Conservation (phyloP, 2,888 invertebrate genomes). For the Eupithecia inturbata region DNA sequence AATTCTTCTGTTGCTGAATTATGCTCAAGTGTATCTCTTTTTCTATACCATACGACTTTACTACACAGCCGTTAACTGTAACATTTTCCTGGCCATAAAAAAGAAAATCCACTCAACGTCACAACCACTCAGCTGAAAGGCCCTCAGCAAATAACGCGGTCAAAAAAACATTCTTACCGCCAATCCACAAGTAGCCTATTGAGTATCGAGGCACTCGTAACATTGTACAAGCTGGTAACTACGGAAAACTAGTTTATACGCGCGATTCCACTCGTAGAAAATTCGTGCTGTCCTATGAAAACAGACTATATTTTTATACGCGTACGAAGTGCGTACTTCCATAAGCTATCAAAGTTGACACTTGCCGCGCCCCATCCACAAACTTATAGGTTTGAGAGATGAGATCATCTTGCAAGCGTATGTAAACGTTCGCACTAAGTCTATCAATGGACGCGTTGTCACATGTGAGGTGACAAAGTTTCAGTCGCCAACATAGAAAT, state of each 20-base stretch:
- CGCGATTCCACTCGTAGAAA: not conserved
- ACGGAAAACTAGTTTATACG: conserved; percentile 52
- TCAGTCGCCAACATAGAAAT: not conserved
- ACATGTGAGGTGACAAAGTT: not conserved
- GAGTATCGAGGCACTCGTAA: conserved; percentile 46
- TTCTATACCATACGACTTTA: not conserved
- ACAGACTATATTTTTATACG: not conserved
- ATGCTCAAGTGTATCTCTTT: not conserved
- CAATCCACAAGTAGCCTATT: conserved; percentile 48
- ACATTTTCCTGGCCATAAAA: conserved; percentile 5
- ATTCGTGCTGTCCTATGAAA: conserved; percentile 5
- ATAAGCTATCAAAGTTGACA: conserved; percentile 8
- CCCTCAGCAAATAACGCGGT: conserved; percentile 29
- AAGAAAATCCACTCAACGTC: conserved; percentile 19
- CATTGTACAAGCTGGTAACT: conserved; percentile 63
- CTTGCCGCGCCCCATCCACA: not conserved
- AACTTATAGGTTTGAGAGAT: not conserved
- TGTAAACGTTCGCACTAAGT: not conserved
- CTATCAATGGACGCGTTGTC: not conserved
- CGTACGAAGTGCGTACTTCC: not conserved
- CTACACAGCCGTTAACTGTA: not conserved
- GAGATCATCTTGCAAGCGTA: conserved; percentile 1
- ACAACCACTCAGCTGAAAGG: conserved; percentile 23
- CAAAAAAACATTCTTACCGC: conserved; percentile 39
- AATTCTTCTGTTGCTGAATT: not conserved